phyloP scores from a whole-genome alignment of 2,888 invertebrate genomes.

The Drosophila eohydei region DNA sequence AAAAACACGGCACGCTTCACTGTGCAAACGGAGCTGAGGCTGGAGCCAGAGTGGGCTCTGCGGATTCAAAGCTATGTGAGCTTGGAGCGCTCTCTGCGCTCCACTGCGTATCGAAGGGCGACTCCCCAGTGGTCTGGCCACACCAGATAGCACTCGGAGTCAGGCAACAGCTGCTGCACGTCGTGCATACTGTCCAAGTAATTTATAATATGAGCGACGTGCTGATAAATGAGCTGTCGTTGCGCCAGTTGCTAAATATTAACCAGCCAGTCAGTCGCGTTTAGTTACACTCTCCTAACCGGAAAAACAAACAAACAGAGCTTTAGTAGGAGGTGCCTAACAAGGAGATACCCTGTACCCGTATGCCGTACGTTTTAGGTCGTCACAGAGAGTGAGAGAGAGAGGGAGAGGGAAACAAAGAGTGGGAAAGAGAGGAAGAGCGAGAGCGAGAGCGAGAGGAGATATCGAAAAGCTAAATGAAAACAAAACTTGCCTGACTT shows the following conservation, averaged over 20 bases:
- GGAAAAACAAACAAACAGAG: conserved; percentile 3
- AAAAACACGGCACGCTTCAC: conserved; percentile 61
- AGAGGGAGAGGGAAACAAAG: too few relatives aligned
- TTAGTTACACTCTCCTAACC: conserved; percentile 34
- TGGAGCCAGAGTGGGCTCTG: conserved; percentile 11
- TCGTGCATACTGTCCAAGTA: conserved; percentile 55
- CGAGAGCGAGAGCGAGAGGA: background rate
- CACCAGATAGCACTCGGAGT: conserved; percentile 37
- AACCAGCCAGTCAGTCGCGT: conserved; percentile 45
- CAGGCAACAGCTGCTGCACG: conserved; percentile 57
- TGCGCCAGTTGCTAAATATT: conserved; percentile 60
- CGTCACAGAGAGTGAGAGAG: too few relatives aligned
- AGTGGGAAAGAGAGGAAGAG: too few relatives aligned
- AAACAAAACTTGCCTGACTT: background rate
- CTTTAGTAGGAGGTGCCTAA: background rate
- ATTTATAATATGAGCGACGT: conserved; percentile 60
- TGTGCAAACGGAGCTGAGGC: conserved; percentile 39
- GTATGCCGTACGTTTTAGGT: background rate
- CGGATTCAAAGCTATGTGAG: conserved; percentile 23
- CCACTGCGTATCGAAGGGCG: conserved; percentile 58
- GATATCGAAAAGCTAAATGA: background rate
- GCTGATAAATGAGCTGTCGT: conserved; percentile 65
- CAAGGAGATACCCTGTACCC: background rate
- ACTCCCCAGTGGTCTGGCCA: conserved; percentile 41
- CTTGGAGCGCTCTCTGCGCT: conserved; percentile 34